Base-by-base conservation (phyloP, 2,113 vertebrate species). In the Petaurus breviceps region DNA sequence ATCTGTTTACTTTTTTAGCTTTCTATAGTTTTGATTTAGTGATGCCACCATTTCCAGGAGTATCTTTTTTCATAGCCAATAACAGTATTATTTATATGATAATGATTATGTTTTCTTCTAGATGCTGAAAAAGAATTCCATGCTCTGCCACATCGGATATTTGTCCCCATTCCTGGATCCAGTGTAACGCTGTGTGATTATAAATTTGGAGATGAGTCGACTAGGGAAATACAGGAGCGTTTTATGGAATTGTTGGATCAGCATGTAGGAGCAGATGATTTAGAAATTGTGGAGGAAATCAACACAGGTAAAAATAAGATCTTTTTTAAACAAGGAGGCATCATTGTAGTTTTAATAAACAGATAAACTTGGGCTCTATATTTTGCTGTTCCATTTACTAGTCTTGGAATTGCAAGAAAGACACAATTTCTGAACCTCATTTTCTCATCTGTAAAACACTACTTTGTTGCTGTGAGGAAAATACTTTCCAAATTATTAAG, bases 181-280 rank as follows among this genome's bases (percentile, higher is more conserved):
- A 94, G 43, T 53, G 96, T 99, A 94, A 98, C 98, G 98, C 97
- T 99, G 51, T 99, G 98, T 96, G 99, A 99, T 97, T 99, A 99
- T 68, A 99, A 98, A 95, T 99, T 99, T 92, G 97, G 98, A 4
- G 99, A 99, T 97, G 99, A 99, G 89, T 95, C 98, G 0, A 0
- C 97, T 92, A 97, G 94, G 91, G 99, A 99, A 97, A 97, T 99
- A 92, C 98, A 98, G 97, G 98, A 99, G 52, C 99, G 97, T 94
- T 99, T 99, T 97, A 95, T 97, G 96, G 99, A 99, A 89, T 98
- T 99, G 98, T 89, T 99, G 98, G 99, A 99, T 98, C 98, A 98
- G 2, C 89, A 93, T 55, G 98, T 99, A 96, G 96, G 97, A 95
- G 91, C 97, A 96, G 98, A 99, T 94, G 97, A 98, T 89, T 95